Evolutionary conservation across 2,888 invertebrate species (phyloP), one percentile per base, ranked within the genome.

Genomic region (Caenorhabditis macrosperma): DNA sequence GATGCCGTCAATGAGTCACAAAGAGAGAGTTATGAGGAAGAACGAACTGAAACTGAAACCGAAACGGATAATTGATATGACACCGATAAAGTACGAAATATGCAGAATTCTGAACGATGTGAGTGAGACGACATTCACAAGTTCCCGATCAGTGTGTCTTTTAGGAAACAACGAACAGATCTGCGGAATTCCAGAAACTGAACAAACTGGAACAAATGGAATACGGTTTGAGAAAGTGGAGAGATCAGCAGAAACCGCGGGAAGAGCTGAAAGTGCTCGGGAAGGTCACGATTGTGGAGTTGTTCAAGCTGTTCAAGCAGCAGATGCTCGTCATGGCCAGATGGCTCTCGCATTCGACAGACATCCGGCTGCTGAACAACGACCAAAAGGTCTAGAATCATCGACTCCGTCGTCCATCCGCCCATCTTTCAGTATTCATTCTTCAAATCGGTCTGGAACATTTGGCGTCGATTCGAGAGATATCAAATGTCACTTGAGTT

Each of bases 371-470:
- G 5, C 38, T 83, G 12, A 38, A 55, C 6, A 28, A 48, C 6
- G 77, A 80, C 12, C 72, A 81, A 4, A 82, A 78, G 22, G 71
- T 61, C 20, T 30, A 26, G 22, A 10, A 48, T 48, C n/a, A 24
- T 26, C 1, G 22, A 35, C 5, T 15, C 38, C 59, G 15, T 20
- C 15, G 5, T 22, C n/a, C 22, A 17, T 5, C 38, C 17, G 30
- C 5, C 48, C 20, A 24, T 38, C 9, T n/a, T 41, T n/a, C 24
- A 64, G 78, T 72, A 81, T 12, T 35, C 54, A n/a, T 76, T 83
- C 17, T 81, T 83, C 57, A 78, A 78, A 66, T 17, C 61, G 2
- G 66, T 75, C 17, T 83, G 83, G 81, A 75, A 64, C 26, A 50
- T 68, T 12, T 83, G 77, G 75, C 41, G 76, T 12, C 26, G 75